Base-by-base conservation (phyloP, 2,888 invertebrate genomes). In the Drosophila subsilvestris region DNA sequence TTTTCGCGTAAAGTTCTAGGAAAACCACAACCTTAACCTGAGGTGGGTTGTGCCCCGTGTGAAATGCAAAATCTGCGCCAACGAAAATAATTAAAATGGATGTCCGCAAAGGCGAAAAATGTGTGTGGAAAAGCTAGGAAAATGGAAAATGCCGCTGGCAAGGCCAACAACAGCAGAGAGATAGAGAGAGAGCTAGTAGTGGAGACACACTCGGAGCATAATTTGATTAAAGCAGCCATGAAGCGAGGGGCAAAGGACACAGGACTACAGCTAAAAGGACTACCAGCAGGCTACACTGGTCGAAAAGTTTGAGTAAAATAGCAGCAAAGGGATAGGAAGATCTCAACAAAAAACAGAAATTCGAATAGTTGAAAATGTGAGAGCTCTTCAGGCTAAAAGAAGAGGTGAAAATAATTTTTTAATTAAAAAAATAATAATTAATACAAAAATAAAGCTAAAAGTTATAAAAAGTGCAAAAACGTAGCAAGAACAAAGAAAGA, bases 21-120 rank as follows among this genome's bases (percentile, higher is more conserved):
- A 62, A 44, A 49, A 63, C 79, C 71, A 67, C 71, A 49, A 22
- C 74, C 73, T 51, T 50, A 60, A 56, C 54, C 63, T 51, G 22
- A 4, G 22, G 22, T 22, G 22, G 22, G 22, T 3, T 22, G 22
- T n/a, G 37, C 14, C 37, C 55, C 63, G 74, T 86, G 85, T 70
- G 76, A 86, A 79, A 79, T 81, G 73, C 81, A 78, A 84, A 84
- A 74, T 69, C 76, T 69, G 86, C 68, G 77, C 67, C 75, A 67
- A 67, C 77, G n/a, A 37, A 79, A 87, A 87, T 87, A 85, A 85
- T 87, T 85, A 85, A 85, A 85, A 85, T 83, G 80, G 87, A 85
- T 85, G 77, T 75, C 62, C 61, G 51, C 48, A 47, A 20, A 25
- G 45, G 49, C 59, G 10, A 73, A 59, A 66, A 86, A 25, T 45